These are phyloP conservation scores for Latrodectus geometricus DNA, from an alignment of 1,140 invertebrate genomes.

Conservation along the genomic window DNA sequence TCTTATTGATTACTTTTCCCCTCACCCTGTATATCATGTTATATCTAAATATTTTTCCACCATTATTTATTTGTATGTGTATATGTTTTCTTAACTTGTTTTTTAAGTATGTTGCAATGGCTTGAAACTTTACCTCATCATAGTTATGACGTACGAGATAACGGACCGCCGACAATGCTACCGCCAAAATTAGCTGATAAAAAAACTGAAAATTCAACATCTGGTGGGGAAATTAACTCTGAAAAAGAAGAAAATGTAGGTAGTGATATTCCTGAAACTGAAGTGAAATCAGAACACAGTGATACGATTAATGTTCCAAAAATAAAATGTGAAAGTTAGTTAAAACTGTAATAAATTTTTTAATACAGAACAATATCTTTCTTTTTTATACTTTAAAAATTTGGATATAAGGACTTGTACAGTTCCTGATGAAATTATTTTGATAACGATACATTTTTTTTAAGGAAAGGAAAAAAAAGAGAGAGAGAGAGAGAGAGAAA, in stretches of 20 bases:
- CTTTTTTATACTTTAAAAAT: background rate
- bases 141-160: slow-evolving; percentile 75
- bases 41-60: no score
- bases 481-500: no score
- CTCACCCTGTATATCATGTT: no score
- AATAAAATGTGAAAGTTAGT: slow-evolving; percentile 26
- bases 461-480: no score
- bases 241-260: background rate
- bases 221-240: background rate
- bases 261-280: background rate
- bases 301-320: background rate
- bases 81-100: no score
- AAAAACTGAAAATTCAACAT: background rate
- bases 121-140: slow-evolving; percentile 78
- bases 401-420: background rate
- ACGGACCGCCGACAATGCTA: slow-evolving; percentile 23
- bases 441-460: no score
- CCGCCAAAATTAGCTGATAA: slow-evolving; percentile 13
- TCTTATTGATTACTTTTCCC: background rate
- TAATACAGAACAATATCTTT: background rate
- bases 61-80: no score
- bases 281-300: background rate
- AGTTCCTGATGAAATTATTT: no score
- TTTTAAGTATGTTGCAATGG: slow-evolving; percentile 79
- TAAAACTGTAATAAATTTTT: background rate